phyloP scores from a whole-genome alignment of 2,888 invertebrate genomes.

The Actias luna region DNA sequence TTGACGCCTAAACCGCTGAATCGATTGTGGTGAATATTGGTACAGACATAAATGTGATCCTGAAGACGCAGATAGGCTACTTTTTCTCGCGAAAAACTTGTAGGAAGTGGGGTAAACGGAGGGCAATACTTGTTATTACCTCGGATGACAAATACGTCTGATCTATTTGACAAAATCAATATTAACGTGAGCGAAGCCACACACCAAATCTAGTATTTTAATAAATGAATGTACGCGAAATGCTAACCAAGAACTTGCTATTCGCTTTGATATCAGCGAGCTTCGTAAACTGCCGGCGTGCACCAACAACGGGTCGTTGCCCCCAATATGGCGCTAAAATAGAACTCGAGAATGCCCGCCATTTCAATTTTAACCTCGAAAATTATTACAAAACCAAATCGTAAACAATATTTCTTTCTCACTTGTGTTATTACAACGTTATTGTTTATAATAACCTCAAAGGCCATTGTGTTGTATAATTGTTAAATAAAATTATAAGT shows the following conservation, averaged over 20 bases:
- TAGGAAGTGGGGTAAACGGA: no score
- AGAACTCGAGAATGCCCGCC: conserved; percentile 77
- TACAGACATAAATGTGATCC: no score
- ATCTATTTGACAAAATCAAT: no score
- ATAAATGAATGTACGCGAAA: neutral
- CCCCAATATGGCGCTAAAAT: conserved; percentile 77
- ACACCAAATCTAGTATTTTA: no score
- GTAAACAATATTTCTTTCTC: conserved; percentile 44
- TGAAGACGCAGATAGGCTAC: no score
- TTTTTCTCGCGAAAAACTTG: no score
- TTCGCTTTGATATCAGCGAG: conserved; percentile 30
- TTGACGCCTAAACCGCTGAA: no score
- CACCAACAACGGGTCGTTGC: conserved; percentile 64
- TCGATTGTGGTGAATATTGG: no score
- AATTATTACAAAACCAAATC: conserved; percentile 59
- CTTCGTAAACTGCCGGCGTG: conserved; percentile 47
- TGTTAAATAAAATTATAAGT: neutral
- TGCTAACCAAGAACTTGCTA: neutral
- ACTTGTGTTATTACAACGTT: conserved; percentile 28
- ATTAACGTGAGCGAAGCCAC: no score
- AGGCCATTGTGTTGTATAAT: conserved; percentile 9
- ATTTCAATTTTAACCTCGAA: conserved; percentile 75
- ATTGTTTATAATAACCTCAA: conserved; percentile 20
- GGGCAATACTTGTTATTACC: no score
- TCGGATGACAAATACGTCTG: no score